Evolutionary conservation across 2,797 vertebrate species (phyloP), one percentile per base, ranked within the genome.

Genomic region (Arctocebus calabarensis): DNA sequence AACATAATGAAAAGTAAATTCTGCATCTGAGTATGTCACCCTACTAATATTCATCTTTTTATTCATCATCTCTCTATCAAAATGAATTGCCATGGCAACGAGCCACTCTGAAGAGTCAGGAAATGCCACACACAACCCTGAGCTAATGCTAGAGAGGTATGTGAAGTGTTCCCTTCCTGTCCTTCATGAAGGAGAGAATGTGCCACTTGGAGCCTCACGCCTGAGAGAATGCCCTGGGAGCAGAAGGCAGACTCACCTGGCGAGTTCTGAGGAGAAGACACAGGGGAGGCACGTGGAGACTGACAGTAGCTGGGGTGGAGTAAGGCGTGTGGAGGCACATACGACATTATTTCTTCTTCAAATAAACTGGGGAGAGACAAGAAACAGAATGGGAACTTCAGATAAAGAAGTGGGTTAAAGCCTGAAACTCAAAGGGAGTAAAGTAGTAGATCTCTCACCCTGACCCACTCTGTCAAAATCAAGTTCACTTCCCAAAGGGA

Each of bases 261-360:
- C 57, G 99, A 99, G 98, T 99, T 99, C 98, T 99, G 99, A 96
- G 99, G 99, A 2, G 99, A 99, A 37, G 99, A 99, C 89, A 98
- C 99, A 0, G 99, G 99, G 0, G 99, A 99, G 82, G 98, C 98
- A 78, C 99, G 98, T 0, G 99, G 98, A 75, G 99, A 99, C 97
- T 99, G 99, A 98, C 98, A 99, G 98, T 99, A 99, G 98, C 99
- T 99, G 57, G 99, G 99, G 98, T 99, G 99, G 95, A 99, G 99
- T 98, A 99, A 99, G 97, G 99, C 98, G 97, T 99, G 99, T 97
- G 99, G 99, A 1, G 99, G 99, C 96, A 99, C 99, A 11, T 99
- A 99, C 1, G 99, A 99, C 99, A 99, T 99, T 98, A 99, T 99
- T 97, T 99, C 99, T 98, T 99, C 99, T 98, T 99, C 99, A 98